Evolutionary conservation across 2,888 invertebrate genomes (phyloP), one percentile per base, ranked within the genome.

Genomic region (Andrena minutula): DNA sequence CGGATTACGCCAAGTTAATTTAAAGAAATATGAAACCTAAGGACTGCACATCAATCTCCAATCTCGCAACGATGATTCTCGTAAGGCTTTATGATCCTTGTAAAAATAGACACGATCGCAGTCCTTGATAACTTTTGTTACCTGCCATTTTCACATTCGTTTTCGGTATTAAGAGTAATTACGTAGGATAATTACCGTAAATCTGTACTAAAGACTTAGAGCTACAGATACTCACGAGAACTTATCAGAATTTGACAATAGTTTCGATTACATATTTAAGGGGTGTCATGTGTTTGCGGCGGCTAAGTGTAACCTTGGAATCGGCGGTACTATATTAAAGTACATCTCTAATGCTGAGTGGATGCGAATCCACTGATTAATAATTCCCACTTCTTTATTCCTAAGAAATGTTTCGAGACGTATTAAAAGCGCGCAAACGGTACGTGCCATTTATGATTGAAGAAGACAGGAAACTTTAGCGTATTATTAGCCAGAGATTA

Each of bases 31-130:
- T 47, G 12, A 75, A 2, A n/a, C 35, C 10, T 30, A 69, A 20
- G n/a, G 41, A 61, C 2, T 74, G 65, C 12, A 68, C 2, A 60
- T n/a, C 66, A 41, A 58, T 23, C 0, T 56, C 47, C 30, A 74
- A 71, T 47, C 53, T 73, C 16, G 28, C 26, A n/a, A 68, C 63
- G 41, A 72, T 26, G 61, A 63, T 79, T 68, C 64, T 79, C 47
- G 30, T 61, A 28, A 71, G 56, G 60, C 66, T 79, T 70, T 53
- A 47, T 63, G 66, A 79, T 79, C 30, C 79, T 72, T 79, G 74
- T 74, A 76, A 82, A 83, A 68, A 68, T 86, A 75, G 70, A 89
- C 89, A 90, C 91, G 90, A 91, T 92, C 85, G 89, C 91, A 91
- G 89, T 89, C 91, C 92, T 92, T 91, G 92, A 66, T 82, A n/a